phyloP scores from a whole-genome alignment of 2,888 invertebrate species.

The Chrysolina haemoptera region DNA sequence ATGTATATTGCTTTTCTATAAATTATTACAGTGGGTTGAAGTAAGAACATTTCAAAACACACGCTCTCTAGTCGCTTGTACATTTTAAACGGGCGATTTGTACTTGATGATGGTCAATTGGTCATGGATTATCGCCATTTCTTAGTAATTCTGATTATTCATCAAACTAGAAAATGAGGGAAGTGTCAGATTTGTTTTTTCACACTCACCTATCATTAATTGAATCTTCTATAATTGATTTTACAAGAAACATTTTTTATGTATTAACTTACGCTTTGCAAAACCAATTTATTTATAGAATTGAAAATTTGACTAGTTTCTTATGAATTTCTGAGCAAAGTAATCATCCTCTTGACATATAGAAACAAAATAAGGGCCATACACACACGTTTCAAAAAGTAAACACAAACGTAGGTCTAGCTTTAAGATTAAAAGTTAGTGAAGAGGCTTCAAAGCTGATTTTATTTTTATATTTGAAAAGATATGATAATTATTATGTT shows the following conservation, averaged over 20 bases:
- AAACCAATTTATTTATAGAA: no score
- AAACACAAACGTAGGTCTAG: constrained; percentile 29
- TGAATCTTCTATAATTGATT: background rate
- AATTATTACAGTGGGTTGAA: constrained; percentile 39
- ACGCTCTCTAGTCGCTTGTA: constrained; percentile 6
- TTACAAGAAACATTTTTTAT: background rate
- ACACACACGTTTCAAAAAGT: constrained; percentile 22
- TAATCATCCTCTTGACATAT: background rate
- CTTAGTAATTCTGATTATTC: no score
- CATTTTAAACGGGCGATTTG: background rate
- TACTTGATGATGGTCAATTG: background rate
- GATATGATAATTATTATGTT: constrained; percentile 36
- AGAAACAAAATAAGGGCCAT: constrained; percentile 3
- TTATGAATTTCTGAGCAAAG: background rate
- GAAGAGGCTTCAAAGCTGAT: constrained; percentile 58
- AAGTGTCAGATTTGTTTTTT: background rate
- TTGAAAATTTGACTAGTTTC: background rate
- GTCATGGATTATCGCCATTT: background rate
- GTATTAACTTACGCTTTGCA: no score
- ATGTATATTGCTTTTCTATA: constrained; percentile 43
- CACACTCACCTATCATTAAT: background rate
- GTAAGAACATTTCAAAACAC: constrained; percentile 19
- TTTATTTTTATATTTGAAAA: constrained; percentile 61
- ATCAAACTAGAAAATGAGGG: background rate
- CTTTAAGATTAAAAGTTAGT: constrained; percentile 34